Evolutionary conservation across 1,140 invertebrate species (phyloP).

Genomic region (Globodera rostochiensis): DNA sequence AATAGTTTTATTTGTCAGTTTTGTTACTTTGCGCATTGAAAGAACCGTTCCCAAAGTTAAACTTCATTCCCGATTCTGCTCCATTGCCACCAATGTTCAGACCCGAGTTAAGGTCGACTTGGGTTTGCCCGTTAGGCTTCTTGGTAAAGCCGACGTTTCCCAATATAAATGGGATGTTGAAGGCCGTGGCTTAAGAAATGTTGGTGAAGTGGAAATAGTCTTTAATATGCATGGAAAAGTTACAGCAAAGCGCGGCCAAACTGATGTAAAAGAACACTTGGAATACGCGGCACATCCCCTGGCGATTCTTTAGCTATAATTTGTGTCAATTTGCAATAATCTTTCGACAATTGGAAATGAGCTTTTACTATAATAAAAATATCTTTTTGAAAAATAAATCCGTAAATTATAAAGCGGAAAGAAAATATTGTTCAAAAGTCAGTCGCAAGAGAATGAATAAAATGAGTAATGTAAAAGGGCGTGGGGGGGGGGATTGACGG

Average conservation of each 20-base stretch:
- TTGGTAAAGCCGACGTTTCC: conserved; percentile 29
- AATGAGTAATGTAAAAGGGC: too few species aligned
- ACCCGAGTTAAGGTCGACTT: conserved; percentile 21
- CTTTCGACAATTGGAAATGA: too few species aligned
- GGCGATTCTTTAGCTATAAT: too few species aligned
- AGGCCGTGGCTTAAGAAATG: conserved; percentile 21
- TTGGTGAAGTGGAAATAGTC: conserved; percentile 8
- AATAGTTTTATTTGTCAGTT: conserved; percentile 1
- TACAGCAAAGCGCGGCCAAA: not conserved
- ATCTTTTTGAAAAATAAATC: too few species aligned
- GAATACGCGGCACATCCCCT: too few species aligned
- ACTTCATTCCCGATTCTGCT: conserved; percentile 22
- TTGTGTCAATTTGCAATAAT: too few species aligned
- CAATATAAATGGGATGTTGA: conserved; percentile 36
- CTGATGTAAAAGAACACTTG: not conserved
- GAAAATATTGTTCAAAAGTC: too few species aligned
- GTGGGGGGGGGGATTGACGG: too few species aligned
- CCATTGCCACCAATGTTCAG: conserved; percentile 32
- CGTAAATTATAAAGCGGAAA: too few species aligned
- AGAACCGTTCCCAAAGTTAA: conserved; percentile 30
- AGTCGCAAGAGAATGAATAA: too few species aligned
- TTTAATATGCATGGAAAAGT: not conserved
- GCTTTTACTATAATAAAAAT: too few species aligned
- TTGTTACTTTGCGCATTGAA: conserved; percentile 29
- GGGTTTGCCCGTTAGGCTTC: conserved; percentile 26